phyloP scores from a whole-genome alignment of 2,797 vertebrate species.

The Pseudochirops corinnae region DNA sequence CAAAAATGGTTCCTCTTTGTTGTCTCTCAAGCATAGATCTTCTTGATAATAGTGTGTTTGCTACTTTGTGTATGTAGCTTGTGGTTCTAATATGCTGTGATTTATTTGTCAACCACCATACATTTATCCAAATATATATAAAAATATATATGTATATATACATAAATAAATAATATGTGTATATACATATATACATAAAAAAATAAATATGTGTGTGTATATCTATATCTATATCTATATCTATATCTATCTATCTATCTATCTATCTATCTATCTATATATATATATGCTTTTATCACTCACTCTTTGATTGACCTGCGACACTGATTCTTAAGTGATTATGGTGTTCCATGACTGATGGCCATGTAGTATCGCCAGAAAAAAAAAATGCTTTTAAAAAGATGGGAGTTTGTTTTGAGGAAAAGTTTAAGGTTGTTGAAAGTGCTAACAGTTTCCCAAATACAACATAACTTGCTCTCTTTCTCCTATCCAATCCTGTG shows the following conservation, averaged over 20 bases:
- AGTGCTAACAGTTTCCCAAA: neutral
- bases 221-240: no score
- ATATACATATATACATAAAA: no score
- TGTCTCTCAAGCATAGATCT: neutral
- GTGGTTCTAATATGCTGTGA: neutral
- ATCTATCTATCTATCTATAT: no score
- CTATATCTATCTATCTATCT: no score
- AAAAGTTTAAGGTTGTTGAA: neutral
- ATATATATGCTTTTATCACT: neutral
- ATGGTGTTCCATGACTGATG: neutral
- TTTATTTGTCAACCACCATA: neutral
- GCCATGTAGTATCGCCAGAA: neutral
- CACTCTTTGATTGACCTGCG: neutral
- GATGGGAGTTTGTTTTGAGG: neutral
- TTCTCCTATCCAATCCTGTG: neutral
- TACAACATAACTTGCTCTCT: neutral
- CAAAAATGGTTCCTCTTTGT: neutral
- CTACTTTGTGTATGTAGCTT: neutral
- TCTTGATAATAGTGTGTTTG: neutral
- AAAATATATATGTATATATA: no score
- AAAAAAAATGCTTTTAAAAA: neutral
- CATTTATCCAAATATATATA: neutral
- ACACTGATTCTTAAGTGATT: neutral
- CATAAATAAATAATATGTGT: no score
- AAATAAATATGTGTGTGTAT: no score